These are phyloP conservation scores for Psilopsiagon aymara DNA, from an alignment of 2,113 vertebrate species.

Conservation along the genomic window DNA sequence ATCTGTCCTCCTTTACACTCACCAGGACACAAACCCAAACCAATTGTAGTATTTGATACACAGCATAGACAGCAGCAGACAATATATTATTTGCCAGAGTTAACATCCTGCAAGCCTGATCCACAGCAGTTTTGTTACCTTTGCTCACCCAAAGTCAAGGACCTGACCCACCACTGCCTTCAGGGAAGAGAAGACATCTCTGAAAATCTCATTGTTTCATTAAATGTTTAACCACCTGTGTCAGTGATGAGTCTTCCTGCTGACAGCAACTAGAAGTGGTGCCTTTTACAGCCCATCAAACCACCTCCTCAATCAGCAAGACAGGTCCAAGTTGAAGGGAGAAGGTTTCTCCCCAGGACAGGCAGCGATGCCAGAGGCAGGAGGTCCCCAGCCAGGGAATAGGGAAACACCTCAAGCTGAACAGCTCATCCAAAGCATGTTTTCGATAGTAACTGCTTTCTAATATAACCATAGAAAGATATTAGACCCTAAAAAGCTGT, in stretches of 20 bases:
- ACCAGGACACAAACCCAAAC: rapidly evolving
- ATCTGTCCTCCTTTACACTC: background rate
- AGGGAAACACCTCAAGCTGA: rapidly evolving
- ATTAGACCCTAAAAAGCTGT: background rate
- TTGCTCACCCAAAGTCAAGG: background rate
- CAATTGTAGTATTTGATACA: rapidly evolving
- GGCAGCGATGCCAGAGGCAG: background rate
- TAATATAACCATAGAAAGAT: background rate
- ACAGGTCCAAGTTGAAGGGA: background rate
- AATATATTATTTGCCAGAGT: background rate
- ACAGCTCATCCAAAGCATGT: background rate
- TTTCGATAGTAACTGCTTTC: background rate
- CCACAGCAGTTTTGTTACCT: background rate
- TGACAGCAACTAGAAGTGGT: background rate
- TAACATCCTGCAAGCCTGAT: background rate
- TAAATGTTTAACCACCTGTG: background rate
- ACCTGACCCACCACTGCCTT: background rate
- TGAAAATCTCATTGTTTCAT: background rate
- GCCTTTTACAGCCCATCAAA: background rate
- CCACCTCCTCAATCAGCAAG: background rate
- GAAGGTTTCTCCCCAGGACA: background rate
- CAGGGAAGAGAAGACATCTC: background rate
- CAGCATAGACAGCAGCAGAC: background rate
- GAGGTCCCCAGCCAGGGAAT: background rate
- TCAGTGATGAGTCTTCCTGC: rapidly evolving